Percentiles rank a stretch among this genome's conserved stretches.
Conservation (phyloP, 2,888 invertebrate genomes). For the Perizoma flavofasciatum region DNA sequence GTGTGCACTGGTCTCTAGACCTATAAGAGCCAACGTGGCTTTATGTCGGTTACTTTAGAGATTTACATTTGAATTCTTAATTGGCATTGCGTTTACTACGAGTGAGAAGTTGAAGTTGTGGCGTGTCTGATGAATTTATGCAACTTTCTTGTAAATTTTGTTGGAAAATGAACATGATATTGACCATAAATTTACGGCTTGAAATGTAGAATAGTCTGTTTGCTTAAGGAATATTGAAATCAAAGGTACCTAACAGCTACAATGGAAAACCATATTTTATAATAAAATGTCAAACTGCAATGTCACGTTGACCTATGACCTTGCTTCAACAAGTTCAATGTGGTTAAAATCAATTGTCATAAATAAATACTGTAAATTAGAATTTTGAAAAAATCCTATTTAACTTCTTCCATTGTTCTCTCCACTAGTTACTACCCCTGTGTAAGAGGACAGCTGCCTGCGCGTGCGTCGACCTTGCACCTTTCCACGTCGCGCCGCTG, state of each 20-base stretch:
- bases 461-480: conserved; percentile 55
- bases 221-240: no score
- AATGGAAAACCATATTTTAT: no score
- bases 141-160: conserved; percentile 2
- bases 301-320: no score
- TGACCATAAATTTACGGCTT: conserved; percentile 1
- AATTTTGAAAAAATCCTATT: background rate
- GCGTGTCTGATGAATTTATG: conserved; percentile 15
- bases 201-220: background rate
- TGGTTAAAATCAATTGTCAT: no score
- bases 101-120: conserved; percentile 2
- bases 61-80: conserved; percentile 1
- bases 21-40: conserved; percentile 1
- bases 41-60: conserved; percentile 3
- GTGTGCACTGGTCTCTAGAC: background rate
- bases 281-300: no score
- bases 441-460: conserved; percentile 31
- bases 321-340: no score
- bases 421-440: background rate
- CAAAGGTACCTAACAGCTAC: no score
- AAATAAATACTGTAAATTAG: background rate
- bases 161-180: conserved; percentile 6
- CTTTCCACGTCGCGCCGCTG: conserved; percentile 35
- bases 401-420: background rate
- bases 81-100: background rate